Conservation (phyloP, 2,113 vertebrate species). For the Platichthys stellatus region DNA sequence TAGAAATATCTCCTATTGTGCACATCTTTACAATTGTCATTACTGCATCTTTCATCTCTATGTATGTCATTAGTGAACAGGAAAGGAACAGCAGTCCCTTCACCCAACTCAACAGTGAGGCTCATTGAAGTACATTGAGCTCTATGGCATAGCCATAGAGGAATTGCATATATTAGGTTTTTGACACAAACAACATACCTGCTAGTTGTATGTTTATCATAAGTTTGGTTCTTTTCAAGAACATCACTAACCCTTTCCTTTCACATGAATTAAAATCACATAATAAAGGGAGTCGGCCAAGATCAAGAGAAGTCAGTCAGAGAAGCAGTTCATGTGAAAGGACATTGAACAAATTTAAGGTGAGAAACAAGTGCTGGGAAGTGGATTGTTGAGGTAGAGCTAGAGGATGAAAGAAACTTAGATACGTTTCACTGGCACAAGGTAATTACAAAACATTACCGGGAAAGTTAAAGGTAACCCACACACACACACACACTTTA, state of each 20-base stretch:
- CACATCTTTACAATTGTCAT: no score
- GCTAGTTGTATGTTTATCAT: not conserved
- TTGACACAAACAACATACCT: not conserved
- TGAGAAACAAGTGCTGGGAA: constrained; percentile 22
- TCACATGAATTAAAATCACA: not conserved
- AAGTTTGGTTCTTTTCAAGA: not conserved
- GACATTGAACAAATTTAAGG: constrained; percentile 26
- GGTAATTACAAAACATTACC: constrained; percentile 49
- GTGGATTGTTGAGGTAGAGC: constrained; percentile 34
- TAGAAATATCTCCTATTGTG: no score
- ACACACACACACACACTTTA: constrained; percentile 5
- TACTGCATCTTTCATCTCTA: no score
- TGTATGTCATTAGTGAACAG: no score
- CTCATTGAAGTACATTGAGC: no score
- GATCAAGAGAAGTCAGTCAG: constrained; percentile 1
- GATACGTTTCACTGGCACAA: constrained; percentile 38
- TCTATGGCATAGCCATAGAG: no score
- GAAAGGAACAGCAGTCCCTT: no score
- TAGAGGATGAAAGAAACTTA: constrained; percentile 36
- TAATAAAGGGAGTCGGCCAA: not conserved
- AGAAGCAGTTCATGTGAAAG: constrained; percentile 32
- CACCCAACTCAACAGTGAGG: no score
- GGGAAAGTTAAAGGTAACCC: constrained; percentile 10
- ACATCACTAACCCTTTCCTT: not conserved
- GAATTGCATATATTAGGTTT: not conserved